Base-by-base conservation (phyloP, 2,797 vertebrate species). In the Mormyrus hasselquistii region DNA sequence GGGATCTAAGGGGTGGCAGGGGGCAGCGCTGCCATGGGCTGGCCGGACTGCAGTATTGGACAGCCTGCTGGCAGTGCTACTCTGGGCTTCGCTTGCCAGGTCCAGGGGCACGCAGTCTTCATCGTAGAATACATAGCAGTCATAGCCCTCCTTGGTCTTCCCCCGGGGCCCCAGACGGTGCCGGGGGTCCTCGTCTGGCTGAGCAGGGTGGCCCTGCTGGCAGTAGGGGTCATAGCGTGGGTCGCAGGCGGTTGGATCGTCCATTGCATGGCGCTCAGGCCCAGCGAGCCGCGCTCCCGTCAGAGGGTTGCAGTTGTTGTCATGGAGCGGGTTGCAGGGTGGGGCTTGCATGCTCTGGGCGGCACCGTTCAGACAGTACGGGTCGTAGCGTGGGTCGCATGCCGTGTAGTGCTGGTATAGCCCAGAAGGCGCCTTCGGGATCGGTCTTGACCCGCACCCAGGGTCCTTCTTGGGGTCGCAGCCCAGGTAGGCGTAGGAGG, bases 111-210 rank as follows among this genome's bases (percentile, higher is more conserved):
- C 93, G 91, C 96, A 97, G 10, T 97, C 95, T 0, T 92, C 93
- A 84, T 97, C 96, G 4, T 97, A 96, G 59, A 96, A 95, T 0
- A 96, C 95, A 90, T 93, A 96, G 92, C 96, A 97, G 65, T 96
- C 95, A 2, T 96, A 95, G 88, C 96, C 96, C 59, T 97, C 96
- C 88, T 96, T 96, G 90, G 96, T 97, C 93, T 96, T 96, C 25
- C 96, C 96, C 0, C 95, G 94, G 7, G 95, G 95, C 1, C 96
- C 96, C 88, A 96, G 92, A 82, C 94, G 93, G 89, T 95, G 92
- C 88, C 49, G 93, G 79, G 93, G 91, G 25, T 95, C 94, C 53
- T 89, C 92, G n/a, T 88, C 53, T 0, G 89, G 49, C 29, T 92
- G 86, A 47, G 92, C 90, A 0, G 90, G 87, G 0, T 87, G 92